Conservation (phyloP, 2,113 vertebrate genomes). For the Aix galericulata region DNA sequence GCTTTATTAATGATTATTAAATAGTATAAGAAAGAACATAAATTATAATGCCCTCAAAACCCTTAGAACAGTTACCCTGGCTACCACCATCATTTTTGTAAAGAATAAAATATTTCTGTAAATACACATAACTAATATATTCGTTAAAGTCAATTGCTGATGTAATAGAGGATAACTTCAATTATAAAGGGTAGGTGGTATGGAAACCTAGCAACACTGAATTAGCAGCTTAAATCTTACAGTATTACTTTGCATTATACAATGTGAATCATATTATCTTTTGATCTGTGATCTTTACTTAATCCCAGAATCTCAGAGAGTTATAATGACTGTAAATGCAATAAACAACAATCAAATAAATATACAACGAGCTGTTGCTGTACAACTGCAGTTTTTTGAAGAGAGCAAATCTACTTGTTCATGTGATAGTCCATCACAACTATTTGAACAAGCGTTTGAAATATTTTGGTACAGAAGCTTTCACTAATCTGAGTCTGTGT, state of each 20-base stretch:
- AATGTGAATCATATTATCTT: not conserved
- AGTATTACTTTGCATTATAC: not conserved
- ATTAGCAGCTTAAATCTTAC: not conserved
- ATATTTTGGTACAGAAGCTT: not conserved
- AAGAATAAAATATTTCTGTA: not conserved
- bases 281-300: not conserved
- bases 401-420: not conserved
- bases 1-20: not conserved
- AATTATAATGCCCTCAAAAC: not conserved
- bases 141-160: not conserved
- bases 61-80: not conserved
- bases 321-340: not conserved
- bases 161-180: not conserved
- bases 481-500: not conserved
- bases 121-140: not conserved
- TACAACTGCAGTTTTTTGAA: not conserved
- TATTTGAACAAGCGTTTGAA: not conserved
- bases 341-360: not conserved
- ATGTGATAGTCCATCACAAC: not conserved
- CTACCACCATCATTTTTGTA: not conserved
- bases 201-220: not conserved
- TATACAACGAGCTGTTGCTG: not conserved
- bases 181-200: not conserved
- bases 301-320: not conserved
- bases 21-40: rapidly evolving